Base-by-base conservation (phyloP, 2,113 vertebrate species). In the Pontoporia blainvillei region DNA sequence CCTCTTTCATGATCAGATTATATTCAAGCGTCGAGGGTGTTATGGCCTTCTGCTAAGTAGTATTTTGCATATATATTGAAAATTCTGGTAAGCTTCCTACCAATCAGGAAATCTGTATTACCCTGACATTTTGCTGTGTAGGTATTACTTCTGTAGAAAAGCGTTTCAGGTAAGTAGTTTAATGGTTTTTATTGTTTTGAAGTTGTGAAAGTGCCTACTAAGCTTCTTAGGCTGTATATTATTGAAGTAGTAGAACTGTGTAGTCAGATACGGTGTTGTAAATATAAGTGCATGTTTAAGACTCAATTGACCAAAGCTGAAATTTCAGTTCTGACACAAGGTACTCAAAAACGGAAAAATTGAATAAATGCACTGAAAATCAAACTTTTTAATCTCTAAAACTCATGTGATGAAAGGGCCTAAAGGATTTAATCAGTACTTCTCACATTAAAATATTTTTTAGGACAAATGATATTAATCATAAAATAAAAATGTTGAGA, bases 61-160 rank as follows among this genome's bases (percentile, higher is more conserved):
- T 93, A 91, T 34, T 92, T 97, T 95, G 59, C 39, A 86, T 86
- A 59, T 86, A 57, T 89, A 90, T 52, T 86, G 78, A 91, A 95
- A 93, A 86, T 72, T 95, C 64, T 76, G 10, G 39, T 93, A 76
- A 85, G 39, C 34, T 1, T 46, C 29, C 87, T 78, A 61, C 31
- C 31, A 72, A 67, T 71, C 39, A 86, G 67, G 62, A 91, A 93
- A 69, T 85, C 41, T 85, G 3, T 78, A 78, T 86, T 82, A 90
- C 46, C 39, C 92, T 89, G 59, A 89, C 44, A 91, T 97, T 90
- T 89, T 94, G 12, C 34, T 79, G 8, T 95, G 8, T 27, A 86
- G n/a, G 1, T 94, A 66, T 90, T 73, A 44, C n/a, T 81, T 95
- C 10, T 73, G n/a, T 73, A 82, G 84, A 49, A 91, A 82, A 84